Percentiles rank a stretch among this genome's conserved stretches.
phyloP scores from a whole-genome alignment of 2,797 vertebrate species.

The Carcharodon carcharias region DNA sequence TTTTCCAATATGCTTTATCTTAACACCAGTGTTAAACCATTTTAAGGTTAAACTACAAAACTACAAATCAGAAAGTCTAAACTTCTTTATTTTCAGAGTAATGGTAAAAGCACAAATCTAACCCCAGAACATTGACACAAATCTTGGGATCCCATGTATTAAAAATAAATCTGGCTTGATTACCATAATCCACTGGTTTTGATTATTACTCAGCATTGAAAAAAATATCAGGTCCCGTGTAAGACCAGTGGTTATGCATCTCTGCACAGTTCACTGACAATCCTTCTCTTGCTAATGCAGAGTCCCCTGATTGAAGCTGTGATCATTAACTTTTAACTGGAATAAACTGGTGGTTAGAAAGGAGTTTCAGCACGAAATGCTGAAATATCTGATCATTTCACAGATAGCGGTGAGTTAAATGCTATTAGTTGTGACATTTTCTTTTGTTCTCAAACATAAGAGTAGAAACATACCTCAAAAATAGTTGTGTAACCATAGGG shows the following conservation, averaged over 20 bases:
- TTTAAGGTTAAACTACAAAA: background rate
- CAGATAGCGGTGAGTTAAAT: background rate
- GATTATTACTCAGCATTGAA: background rate
- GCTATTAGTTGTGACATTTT: background rate
- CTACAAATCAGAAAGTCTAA: background rate
- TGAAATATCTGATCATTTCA: slow-evolving; percentile 6
- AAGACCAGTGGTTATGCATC: background rate
- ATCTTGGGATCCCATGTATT: background rate
- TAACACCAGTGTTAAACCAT: background rate
- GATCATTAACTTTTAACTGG: background rate
- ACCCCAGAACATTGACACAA: background rate
- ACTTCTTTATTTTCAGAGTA: background rate
- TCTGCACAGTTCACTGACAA: background rate
- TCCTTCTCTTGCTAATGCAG: background rate
- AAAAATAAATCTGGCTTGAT: background rate
- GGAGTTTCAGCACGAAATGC: background rate
- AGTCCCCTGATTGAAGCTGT: background rate
- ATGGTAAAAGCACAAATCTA: background rate
- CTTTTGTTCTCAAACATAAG: background rate
- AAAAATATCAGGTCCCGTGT: no score
- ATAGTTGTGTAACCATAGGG: no score
- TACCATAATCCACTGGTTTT: background rate
- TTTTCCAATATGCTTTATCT: background rate
- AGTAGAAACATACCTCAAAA: background rate
- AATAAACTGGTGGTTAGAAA: background rate